These are phyloP conservation scores for Heliconius himera DNA, from an alignment of 1,140 invertebrate genomes.

Conservation along the genomic window DNA sequence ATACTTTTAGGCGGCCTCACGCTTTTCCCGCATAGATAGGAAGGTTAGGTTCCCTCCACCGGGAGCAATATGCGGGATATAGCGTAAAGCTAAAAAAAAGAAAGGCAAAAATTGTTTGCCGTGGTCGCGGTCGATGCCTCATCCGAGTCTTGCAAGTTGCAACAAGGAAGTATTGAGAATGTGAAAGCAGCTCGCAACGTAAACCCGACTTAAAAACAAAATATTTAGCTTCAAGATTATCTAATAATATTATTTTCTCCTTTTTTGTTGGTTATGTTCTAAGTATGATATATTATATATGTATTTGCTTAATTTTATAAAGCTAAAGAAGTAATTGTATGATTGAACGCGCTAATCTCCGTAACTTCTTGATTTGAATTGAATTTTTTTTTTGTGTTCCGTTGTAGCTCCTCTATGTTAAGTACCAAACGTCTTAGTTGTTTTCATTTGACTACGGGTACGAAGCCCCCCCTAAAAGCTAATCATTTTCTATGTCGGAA, in stretches of 20 bases:
- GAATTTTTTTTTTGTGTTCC: too few species aligned
- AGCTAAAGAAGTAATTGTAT: too few species aligned
- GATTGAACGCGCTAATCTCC: too few species aligned
- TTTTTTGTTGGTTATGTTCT: not conserved
- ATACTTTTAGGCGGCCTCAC: not conserved
- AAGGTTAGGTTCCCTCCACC: not conserved
- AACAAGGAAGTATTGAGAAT: conserved; percentile 6
- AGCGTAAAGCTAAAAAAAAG: not conserved
- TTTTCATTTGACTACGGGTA: too few species aligned
- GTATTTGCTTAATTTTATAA: too few species aligned
- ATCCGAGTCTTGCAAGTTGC: not conserved
- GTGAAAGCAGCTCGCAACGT: conserved; percentile 9
- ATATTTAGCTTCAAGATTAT: not conserved
- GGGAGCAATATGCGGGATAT: not conserved
- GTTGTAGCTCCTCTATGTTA: too few species aligned
- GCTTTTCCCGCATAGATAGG: too few species aligned
- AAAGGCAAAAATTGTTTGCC: not conserved
- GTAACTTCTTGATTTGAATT: too few species aligned
- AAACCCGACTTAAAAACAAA: not conserved
- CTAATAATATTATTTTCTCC: not conserved
- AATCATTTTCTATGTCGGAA: too few species aligned
- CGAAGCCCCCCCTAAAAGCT: too few species aligned
- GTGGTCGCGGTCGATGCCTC: not conserved
- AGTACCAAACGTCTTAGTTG: too few species aligned
- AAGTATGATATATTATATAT: not conserved